These are phyloP conservation scores for Chaetodon trifascialis DNA, from an alignment of 2,113 vertebrate genomes.

Conservation along the genomic window DNA sequence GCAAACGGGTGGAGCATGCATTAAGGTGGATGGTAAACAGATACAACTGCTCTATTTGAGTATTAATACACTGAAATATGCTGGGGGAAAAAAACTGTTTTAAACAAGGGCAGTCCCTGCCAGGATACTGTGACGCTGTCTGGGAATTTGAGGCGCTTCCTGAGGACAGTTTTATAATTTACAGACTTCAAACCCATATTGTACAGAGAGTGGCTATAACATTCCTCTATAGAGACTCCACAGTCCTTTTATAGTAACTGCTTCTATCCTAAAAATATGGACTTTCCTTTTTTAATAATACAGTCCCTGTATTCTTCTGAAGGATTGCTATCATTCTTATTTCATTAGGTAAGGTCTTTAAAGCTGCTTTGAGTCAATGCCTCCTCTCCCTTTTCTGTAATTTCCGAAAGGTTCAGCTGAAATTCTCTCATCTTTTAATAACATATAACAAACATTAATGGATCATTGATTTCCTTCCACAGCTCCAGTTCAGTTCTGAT, in stretches of 20 bases:
- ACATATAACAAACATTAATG: neutral
- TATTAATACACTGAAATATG: constrained; percentile 40
- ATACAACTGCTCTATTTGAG: constrained; percentile 50
- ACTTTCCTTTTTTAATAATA: neutral
- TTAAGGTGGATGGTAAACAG: constrained; percentile 64
- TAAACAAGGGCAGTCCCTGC: constrained; percentile 21
- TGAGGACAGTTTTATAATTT: constrained; percentile 28
- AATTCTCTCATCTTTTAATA: neutral
- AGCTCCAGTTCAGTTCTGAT: neutral
- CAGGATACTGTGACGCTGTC: constrained; percentile 11
- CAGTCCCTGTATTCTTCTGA: neutral
- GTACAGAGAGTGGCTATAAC: constrained; percentile 1
- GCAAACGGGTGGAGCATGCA: constrained; percentile 46
- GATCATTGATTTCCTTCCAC: neutral
- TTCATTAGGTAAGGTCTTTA: neutral
- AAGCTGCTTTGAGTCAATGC: neutral
- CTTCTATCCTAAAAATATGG: neutral
- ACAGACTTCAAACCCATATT: constrained; percentile 22
- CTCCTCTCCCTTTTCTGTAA: neutral
- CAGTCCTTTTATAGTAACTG: constrained; percentile 16
- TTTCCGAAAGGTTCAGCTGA: neutral
- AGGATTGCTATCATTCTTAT: neutral
- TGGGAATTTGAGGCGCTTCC: constrained; percentile 35
- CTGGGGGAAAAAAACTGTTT: constrained; percentile 9
- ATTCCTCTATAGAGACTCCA: constrained; percentile 21